phyloP scores from a whole-genome alignment of 2,113 vertebrate species.

The Gulo gulo region DNA sequence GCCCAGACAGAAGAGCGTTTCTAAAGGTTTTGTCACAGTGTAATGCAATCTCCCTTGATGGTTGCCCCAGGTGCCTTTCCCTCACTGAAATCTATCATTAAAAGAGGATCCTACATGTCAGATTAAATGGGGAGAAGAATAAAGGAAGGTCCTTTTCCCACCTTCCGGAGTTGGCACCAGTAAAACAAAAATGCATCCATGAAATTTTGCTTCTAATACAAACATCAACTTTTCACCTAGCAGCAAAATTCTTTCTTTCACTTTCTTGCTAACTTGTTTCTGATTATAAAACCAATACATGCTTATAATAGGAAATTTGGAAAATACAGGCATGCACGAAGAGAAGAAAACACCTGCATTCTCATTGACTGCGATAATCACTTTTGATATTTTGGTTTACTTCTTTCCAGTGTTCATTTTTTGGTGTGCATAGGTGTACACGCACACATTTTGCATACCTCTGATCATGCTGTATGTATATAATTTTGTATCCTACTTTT shows the following conservation, averaged over 20 bases:
- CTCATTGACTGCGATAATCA: neutral
- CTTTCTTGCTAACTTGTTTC: neutral
- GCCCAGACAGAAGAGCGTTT: conserved; percentile 24
- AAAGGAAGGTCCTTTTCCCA: neutral
- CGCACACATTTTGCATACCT: neutral
- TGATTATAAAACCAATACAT: conserved; percentile 28
- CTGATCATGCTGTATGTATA: neutral
- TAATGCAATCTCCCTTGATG: conserved; percentile 43
- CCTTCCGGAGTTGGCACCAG: neutral
- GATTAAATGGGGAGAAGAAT: neutral
- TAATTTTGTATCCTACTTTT: neutral
- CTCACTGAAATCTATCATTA: conserved; percentile 16
- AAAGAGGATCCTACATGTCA: conserved; percentile 32
- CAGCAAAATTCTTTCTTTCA: neutral
- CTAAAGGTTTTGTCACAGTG: conserved; percentile 62
- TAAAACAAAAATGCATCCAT: neutral
- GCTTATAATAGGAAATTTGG: neutral
- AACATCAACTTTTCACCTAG: neutral
- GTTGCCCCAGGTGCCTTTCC: conserved; percentile 50
- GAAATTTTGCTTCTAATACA: conserved; percentile 34
- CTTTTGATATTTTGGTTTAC: conserved; percentile 1
- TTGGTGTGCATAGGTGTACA: neutral
- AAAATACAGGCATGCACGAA: neutral
- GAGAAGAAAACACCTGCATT: neutral
- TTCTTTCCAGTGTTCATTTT: conserved; percentile 19